Evolutionary conservation across 2,888 invertebrate species (phyloP).

Genomic region (Pammene aurita): DNA sequence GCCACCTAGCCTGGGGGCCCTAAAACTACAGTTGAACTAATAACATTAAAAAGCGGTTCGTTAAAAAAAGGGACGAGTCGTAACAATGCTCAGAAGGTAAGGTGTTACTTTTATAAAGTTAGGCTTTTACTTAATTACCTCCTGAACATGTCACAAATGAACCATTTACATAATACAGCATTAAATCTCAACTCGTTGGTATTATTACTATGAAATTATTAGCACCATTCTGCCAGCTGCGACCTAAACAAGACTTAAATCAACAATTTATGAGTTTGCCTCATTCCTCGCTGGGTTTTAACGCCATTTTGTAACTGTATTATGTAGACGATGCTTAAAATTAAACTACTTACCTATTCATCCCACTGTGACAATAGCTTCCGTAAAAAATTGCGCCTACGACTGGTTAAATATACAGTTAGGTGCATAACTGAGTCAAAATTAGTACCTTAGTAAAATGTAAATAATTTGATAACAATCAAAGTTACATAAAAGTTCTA

Average conservation of each 20-base stretch:
- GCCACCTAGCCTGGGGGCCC: no score
- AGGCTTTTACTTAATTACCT: no score
- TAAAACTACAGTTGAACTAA: no score
- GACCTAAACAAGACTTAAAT: constrained; percentile 52
- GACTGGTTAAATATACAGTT: no score
- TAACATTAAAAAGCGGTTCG: no score
- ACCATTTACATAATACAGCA: background rate
- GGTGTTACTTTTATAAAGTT: no score
- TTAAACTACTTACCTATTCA: background rate
- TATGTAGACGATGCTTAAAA: background rate
- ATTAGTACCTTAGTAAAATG: no score
- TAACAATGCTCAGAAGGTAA: no score
- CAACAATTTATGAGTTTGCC: constrained; percentile 48
- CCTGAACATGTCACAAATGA: background rate
- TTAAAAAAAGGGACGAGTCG: no score
- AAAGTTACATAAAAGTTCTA: no score
- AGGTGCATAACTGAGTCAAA: no score
- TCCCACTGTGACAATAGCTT: background rate
- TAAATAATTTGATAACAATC: no score
- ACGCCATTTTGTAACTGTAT: constrained; percentile 13
- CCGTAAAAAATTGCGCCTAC: background rate
- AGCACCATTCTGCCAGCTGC: constrained; percentile 46
- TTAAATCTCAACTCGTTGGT: constrained; percentile 1
- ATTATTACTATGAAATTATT: constrained; percentile 23
- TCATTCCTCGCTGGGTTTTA: constrained; percentile 13